A percentile compares a stretch with the other conserved stretches of the same genome.
These are phyloP conservation scores for Nebria salina DNA, from an alignment of 2,888 invertebrate species.

Conservation along the genomic window DNA sequence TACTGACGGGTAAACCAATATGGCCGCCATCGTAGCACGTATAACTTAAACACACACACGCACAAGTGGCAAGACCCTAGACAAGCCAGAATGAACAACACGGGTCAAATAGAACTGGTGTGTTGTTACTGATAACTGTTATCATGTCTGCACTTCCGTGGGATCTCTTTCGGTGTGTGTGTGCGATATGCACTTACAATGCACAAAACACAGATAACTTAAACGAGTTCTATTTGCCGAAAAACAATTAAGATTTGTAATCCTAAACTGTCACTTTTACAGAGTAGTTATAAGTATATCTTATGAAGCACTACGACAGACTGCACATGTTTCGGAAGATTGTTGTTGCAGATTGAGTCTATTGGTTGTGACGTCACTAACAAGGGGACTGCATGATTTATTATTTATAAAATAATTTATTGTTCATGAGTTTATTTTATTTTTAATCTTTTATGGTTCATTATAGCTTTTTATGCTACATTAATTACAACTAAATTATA, in stretches of 20 bases:
- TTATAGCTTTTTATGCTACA: too few relatives aligned
- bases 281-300: neutral
- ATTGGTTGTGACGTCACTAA: neutral
- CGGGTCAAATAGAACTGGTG: neutral
- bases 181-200: neutral
- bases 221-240: neutral
- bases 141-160: slow-evolving; percentile 42
- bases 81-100: slow-evolving; percentile 7
- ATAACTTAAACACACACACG: slow-evolving; percentile 10
- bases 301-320: neutral
- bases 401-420: neutral
- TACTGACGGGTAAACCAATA: neutral
- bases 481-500: neutral
- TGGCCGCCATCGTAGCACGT: neutral
- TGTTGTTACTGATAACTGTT: slow-evolving; percentile 28
- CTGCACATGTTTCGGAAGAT: neutral
- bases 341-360: neutral
- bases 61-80: slow-evolving; percentile 2
- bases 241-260: neutral
- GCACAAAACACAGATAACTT: neutral
- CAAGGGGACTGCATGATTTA: neutral
- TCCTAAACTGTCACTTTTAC: neutral
- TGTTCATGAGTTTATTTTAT: neutral
- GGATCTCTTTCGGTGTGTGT: slow-evolving; percentile 27
- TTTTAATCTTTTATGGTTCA: neutral